Evolutionary conservation across 2,888 invertebrate genomes (phyloP).

Genomic region (Automeris io): DNA sequence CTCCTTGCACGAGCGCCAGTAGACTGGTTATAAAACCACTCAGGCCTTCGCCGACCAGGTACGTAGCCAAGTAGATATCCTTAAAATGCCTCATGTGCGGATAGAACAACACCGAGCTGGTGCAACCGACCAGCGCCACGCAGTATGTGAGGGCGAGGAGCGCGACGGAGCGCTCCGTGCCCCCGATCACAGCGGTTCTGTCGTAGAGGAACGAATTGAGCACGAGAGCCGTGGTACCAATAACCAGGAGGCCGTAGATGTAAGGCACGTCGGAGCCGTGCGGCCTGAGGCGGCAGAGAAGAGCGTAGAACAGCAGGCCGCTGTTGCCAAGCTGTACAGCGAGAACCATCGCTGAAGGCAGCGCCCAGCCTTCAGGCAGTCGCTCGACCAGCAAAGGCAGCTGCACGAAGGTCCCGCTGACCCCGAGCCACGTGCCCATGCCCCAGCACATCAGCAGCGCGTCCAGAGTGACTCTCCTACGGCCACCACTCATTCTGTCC

Average conservation of each 20-base stretch:
- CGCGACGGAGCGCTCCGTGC: constrained; percentile 70
- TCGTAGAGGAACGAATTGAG: constrained; percentile 79
- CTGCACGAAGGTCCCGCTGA: constrained; percentile 93
- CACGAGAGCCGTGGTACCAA: constrained; percentile 76
- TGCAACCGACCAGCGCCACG: constrained; percentile 85
- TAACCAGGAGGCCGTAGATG: constrained; percentile 72
- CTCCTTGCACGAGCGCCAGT: constrained; percentile 86
- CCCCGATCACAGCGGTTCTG: constrained; percentile 69
- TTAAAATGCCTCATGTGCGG: constrained; percentile 88
- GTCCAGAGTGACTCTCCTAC: constrained; percentile 78
- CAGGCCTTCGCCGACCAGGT: constrained; percentile 89
- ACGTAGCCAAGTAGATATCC: constrained; percentile 86
- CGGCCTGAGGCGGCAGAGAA: constrained; percentile 60
- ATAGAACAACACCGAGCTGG: constrained; percentile 90
- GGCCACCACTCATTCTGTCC: constrained; percentile 45
- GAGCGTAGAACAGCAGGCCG: constrained; percentile 84
- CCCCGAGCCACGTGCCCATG: constrained; percentile 90
- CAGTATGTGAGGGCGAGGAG: constrained; percentile 81
- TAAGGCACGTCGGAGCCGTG: constrained; percentile 66
- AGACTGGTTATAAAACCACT: constrained; percentile 89
- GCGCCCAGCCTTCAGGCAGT: constrained; percentile 91
- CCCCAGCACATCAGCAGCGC: constrained; percentile 86
- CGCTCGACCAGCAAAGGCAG: constrained; percentile 88
- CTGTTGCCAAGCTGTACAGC: constrained; percentile 90
- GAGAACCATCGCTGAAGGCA: constrained; percentile 89